Base-by-base conservation (phyloP, 1,140 invertebrate genomes). In the Apis dorsata region DNA sequence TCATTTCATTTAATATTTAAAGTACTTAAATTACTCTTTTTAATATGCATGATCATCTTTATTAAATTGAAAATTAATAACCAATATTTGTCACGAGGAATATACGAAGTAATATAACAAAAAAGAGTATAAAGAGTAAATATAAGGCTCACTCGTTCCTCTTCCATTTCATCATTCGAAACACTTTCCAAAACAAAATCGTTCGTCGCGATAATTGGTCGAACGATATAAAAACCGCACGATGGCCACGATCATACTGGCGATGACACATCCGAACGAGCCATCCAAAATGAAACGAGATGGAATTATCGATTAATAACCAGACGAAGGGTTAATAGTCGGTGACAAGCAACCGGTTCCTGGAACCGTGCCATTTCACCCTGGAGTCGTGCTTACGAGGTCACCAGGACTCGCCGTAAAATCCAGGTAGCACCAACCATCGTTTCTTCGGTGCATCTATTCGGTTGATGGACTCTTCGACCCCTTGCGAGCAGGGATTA, bases 401-500 rank as follows among this genome's bases (percentile, higher is more conserved):
- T 79, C 69, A 72, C 69, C 55, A 13, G 68, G 78, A 79, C 24
- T 24, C 69, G n/a, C 57, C 44, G 57, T 79, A 72, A 73, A 79
- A 62, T 63, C 57, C 57, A 53, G 68, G 49, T 79, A 34, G 17
- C 28, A 69, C 17, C 68, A 24, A 8, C 68, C 49, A 53, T 70
- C 68, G 49, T 53, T 70, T 24, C 49, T 12, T 11, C 2, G 24
- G 68, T 24, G n/a, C 19, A 51, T 17, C 34, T 34, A 12, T 44
- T 34, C 21, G 65, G 53, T 62, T 53, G 57, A 60, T 79, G 59
- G 69, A 79, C 77, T 55, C 77, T 17, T 53, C 72, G 78, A 73
- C 69, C 78, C 68, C 19, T 34, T 28, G 21, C n/a, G 21, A 70
- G n/a, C 17, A 34, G 57, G 78, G 69, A 79, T 79, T 79, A 73